These are phyloP conservation scores for Haliclona indistincta DNA, from an alignment of 37 sponge, comb jelly and placozoan genomes.

Conservation along the genomic window DNA sequence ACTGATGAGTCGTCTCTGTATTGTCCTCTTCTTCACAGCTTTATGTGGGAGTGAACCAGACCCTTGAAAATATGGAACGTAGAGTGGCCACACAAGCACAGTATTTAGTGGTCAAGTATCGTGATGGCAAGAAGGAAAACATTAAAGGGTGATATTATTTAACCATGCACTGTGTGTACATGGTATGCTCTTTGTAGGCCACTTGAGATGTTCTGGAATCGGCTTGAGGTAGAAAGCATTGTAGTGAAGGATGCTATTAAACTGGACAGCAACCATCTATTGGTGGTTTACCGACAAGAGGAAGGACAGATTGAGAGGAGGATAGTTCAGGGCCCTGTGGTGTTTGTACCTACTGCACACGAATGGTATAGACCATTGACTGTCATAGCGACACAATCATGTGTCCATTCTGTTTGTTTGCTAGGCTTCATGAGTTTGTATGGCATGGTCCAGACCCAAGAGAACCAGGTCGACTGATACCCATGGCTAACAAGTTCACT, in stretches of 20 bases:
- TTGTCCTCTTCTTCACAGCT: slow-evolving; percentile 39
- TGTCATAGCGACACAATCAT: background rate
- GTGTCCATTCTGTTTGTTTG: slow-evolving; percentile 18
- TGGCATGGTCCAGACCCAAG: slow-evolving; percentile 80
- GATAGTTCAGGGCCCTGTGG: slow-evolving; percentile 63
- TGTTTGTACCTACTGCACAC: slow-evolving; percentile 69
- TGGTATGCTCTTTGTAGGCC: slow-evolving; percentile 37
- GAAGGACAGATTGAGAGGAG: slow-evolving; percentile 69
- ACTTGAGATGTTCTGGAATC: slow-evolving; percentile 52
- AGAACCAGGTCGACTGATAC: slow-evolving; percentile 48
- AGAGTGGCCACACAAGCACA: slow-evolving; percentile 60
- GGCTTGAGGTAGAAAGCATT: slow-evolving; percentile 55
- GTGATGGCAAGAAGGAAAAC: slow-evolving; percentile 59
- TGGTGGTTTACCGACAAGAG: slow-evolving; percentile 82
- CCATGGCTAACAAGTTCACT: slow-evolving; percentile 52
- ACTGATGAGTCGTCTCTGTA: background rate
- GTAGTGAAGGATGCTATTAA: slow-evolving; percentile 41
- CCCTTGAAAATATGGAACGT: slow-evolving; percentile 45
- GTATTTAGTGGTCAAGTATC: slow-evolving; percentile 67
- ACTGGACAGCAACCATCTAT: slow-evolving; percentile 64
- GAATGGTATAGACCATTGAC: slow-evolving; percentile 65
- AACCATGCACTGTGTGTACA: too few species aligned
- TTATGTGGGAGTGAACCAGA: slow-evolving; percentile 32
- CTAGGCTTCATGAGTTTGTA: slow-evolving; percentile 77
- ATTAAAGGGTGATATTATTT: slow-evolving; percentile 70